Base-by-base conservation (phyloP, 2,888 invertebrate genomes). In the Harpalus rubripes region DNA sequence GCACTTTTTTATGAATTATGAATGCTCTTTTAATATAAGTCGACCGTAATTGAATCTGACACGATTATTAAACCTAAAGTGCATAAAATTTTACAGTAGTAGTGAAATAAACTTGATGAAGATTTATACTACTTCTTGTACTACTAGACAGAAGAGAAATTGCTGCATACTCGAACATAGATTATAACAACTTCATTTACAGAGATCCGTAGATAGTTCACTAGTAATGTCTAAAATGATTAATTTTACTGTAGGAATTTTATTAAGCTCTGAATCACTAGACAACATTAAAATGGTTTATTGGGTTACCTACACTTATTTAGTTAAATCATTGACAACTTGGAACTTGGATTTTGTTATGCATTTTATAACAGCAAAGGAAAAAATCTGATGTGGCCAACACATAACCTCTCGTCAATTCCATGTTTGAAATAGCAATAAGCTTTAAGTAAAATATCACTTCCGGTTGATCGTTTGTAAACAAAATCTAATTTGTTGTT, bases 101-200 rank as follows among this genome's bases (percentile, higher is more conserved):
- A 16, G 15, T 61, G 59, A 61, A 61, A 8, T 6, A 15, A 16
- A 61, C 18, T 61, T 61, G 16, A 61, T 61, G 59, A 61, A 61
- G 59, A 61, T 61, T 16, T 61, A 56, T 15, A 12, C 12, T 6
- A 61, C 7, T 1, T 61, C 8, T 18, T 16, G 8, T 16, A 18
- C 3, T 61, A 15, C 18, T 18, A 10, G 59, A 18, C 59, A 61
- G 16, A 18, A 16, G 59, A 61, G 59, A 61, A 61, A 61, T 61
- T 15, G 15, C 4, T 61, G 15, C 15, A 10, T 16, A 61, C 18
- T 16, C 8, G 18, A 52, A 52, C 44, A 12, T 10, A 52, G 44
- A 52, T 52, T 52, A 52, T 52, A 5, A 52, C 4, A 52, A 52
- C 44, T 52, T 52, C 44, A 52, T 52, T 52, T 52, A 8, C 2